These are phyloP conservation scores for Aleadryas rufinucha DNA, from an alignment of 2,113 vertebrate species.

Conservation along the genomic window DNA sequence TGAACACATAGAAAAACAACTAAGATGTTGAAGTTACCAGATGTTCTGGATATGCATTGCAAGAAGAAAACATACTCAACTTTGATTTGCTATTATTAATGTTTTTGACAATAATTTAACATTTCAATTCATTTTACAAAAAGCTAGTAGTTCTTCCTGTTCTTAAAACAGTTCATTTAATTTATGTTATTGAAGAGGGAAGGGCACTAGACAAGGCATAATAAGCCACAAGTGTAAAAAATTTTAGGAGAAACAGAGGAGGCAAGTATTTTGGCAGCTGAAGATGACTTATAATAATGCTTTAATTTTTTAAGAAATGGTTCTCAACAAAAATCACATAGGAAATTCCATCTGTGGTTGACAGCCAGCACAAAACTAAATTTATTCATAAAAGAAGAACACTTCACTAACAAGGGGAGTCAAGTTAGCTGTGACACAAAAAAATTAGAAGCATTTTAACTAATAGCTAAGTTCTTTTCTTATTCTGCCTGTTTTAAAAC, in stretches of 20 bases:
- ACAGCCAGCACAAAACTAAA: not conserved
- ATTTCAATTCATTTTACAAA: not conserved
- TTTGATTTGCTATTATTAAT: not conserved
- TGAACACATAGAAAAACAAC: not conserved
- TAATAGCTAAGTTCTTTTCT: not conserved
- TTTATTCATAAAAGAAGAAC: not conserved
- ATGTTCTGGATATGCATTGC: accelerated
- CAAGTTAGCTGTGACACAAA: not conserved
- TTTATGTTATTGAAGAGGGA: not conserved
- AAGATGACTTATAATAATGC: not conserved
- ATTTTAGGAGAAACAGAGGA: not conserved
- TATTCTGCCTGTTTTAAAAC: not conserved
- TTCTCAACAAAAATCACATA: not conserved
- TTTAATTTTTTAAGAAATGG: not conserved
- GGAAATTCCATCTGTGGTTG: not conserved
- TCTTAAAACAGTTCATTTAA: not conserved
- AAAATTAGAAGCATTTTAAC: not conserved
- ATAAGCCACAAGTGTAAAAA: not conserved
- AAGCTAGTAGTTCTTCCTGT: not conserved
- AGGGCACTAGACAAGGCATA: not conserved
- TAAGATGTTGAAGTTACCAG: not conserved
- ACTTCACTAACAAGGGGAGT: not conserved
- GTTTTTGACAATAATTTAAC: not conserved
- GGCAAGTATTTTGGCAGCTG: not conserved
- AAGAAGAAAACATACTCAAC: not conserved